These are phyloP conservation scores for Chinchilla lanigera DNA, from an alignment of 2,113 vertebrate genomes.

Conservation along the genomic window DNA sequence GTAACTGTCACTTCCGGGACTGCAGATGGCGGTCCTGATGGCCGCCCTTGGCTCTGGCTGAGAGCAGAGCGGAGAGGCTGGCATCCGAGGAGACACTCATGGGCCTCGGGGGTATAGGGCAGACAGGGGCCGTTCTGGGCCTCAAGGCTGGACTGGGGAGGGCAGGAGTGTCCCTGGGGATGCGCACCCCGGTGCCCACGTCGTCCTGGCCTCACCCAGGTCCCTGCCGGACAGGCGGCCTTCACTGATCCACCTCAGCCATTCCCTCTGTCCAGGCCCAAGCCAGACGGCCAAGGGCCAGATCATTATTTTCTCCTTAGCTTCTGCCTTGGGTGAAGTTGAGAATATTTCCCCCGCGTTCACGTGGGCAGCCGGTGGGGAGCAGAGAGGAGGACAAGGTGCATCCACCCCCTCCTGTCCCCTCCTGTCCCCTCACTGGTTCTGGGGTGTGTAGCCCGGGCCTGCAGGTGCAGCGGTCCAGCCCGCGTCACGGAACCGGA, in stretches of 20 bases:
- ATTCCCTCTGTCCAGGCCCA: background rate
- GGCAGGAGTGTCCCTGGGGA: too few species aligned
- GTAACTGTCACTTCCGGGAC: background rate
- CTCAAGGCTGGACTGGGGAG: background rate
- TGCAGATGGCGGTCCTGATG: background rate
- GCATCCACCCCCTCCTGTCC: background rate
- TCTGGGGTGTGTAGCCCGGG: background rate
- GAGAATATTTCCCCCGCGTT: background rate
- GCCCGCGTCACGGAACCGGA: background rate
- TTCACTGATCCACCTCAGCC: background rate
- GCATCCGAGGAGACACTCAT: background rate
- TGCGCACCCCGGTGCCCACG: background rate
- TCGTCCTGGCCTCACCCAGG: background rate
- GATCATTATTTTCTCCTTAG: background rate
- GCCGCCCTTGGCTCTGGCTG: background rate
- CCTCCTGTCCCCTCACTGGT: background rate
- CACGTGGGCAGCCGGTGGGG: background rate
- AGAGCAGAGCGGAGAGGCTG: background rate
- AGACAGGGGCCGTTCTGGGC: background rate
- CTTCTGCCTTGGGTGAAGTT: background rate
- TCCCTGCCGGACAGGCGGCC: background rate
- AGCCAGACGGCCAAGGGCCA: background rate
- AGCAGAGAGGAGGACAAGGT: rapidly evolving
- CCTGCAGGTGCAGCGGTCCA: background rate
- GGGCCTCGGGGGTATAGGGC: background rate